Evolutionary conservation across 2,113 vertebrate genomes (phyloP).

Genomic region (Zootoca vivipara): DNA sequence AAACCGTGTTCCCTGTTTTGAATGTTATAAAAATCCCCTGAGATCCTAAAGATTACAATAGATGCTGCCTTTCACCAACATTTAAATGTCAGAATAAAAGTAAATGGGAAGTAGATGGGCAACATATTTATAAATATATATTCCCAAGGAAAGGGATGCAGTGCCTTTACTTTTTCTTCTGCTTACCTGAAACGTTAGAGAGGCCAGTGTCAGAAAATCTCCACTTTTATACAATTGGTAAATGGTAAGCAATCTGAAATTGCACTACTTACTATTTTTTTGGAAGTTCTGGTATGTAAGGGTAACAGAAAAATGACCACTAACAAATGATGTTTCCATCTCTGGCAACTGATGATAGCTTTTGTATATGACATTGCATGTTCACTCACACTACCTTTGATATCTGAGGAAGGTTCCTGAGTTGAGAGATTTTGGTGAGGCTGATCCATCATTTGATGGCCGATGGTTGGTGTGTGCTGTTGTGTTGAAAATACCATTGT

Average conservation of each 20-base stretch:
- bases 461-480: too few species aligned
- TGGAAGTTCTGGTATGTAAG: background rate
- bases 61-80: background rate
- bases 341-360: background rate
- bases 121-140: background rate
- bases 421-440: background rate
- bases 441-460: background rate
- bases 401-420: background rate
- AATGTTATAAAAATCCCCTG: background rate
- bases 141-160: too few species aligned
- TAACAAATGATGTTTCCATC: background rate
- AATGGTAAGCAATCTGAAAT: background rate
- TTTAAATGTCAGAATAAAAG: background rate
- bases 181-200: background rate
- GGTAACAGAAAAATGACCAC: background rate
- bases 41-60: background rate
- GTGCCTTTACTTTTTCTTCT: background rate
- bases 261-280: background rate
- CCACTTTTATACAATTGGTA: background rate
- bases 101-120: background rate
- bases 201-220: background rate
- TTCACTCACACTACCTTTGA: background rate
- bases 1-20: background rate
- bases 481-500: too few species aligned
- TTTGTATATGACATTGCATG: background rate